Percentiles rank a stretch among this genome's conserved stretches.
phyloP scores from a whole-genome alignment of 2,113 vertebrate genomes.

The Urocolius indicus region DNA sequence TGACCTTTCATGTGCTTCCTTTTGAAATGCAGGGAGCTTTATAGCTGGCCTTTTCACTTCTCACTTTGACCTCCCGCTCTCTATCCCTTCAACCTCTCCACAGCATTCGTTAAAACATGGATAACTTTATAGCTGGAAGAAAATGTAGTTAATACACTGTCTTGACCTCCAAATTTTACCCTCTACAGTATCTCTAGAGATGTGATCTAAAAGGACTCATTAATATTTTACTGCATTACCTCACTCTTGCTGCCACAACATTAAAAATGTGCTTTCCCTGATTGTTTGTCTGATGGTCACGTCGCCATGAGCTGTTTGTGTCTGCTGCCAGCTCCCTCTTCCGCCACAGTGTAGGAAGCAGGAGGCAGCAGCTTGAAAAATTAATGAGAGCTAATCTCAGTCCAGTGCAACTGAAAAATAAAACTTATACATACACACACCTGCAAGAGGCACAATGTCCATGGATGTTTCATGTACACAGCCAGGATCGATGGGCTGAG shows the following conservation, averaged over 20 bases:
- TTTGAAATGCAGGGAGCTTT: neutral
- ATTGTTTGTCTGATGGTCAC: neutral
- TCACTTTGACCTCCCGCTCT: neutral
- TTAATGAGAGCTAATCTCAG: neutral
- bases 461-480: neutral
- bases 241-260: neutral
- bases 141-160: neutral
- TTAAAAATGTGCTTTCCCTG: neutral
- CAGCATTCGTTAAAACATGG: neutral
- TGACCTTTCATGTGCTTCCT: neutral
- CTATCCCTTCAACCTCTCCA: no score
- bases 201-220: slow-evolving; percentile 18
- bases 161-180: neutral
- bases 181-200: neutral
- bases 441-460: no score
- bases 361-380: neutral
- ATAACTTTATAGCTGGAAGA: neutral
- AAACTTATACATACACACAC: neutral
- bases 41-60: neutral
- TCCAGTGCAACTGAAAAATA: neutral
- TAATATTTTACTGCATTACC: slow-evolving; percentile 51
- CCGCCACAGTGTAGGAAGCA: accelerated
- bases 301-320: accelerated
- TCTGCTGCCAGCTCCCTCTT: slow-evolving; percentile 32
- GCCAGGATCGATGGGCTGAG: no score